Percentiles rank a stretch among this genome's conserved stretches.
Evolutionary conservation across 2,797 vertebrate genomes (phyloP).

Genomic region (Mormyrus hasselquistii): DNA sequence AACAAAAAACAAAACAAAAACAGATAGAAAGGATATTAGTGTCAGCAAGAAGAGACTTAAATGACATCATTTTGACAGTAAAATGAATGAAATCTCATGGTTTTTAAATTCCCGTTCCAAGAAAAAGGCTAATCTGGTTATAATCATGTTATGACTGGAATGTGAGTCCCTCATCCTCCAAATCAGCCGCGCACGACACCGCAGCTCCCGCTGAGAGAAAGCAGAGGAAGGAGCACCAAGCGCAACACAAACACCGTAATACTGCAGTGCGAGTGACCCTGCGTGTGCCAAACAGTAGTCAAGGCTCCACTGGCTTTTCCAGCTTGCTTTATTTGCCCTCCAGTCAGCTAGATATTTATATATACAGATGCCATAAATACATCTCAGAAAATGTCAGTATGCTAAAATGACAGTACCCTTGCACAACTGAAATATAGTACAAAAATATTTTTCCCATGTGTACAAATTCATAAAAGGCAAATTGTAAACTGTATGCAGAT

Average conservation of each 20-base stretch:
- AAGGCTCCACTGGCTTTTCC: slow-evolving; percentile 56
- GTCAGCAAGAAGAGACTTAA: slow-evolving; percentile 90
- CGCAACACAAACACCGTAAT: slow-evolving; percentile 46
- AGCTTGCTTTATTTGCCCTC: slow-evolving; percentile 60
- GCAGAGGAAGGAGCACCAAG: slow-evolving; percentile 50
- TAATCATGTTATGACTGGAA: slow-evolving; percentile 46
- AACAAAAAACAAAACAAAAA: slow-evolving; percentile 80
- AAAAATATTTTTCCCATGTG: slow-evolving; percentile 42
- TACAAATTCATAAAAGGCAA: slow-evolving; percentile 47
- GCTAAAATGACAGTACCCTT: slow-evolving; percentile 68
- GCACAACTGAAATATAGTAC: slow-evolving; percentile 61
- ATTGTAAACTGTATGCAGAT: slow-evolving; percentile 23
- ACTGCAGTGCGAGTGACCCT: slow-evolving; percentile 64
- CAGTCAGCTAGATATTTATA: slow-evolving; percentile 52
- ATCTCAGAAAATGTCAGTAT: slow-evolving; percentile 65
- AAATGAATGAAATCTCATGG: slow-evolving; percentile 70
- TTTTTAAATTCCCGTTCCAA: slow-evolving; percentile 41
- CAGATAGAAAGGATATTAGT: slow-evolving; percentile 99
- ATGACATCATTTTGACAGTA: slow-evolving; percentile 79
- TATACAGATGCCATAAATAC: slow-evolving; percentile 70
- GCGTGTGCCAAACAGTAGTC: slow-evolving; percentile 57
- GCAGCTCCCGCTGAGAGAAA: slow-evolving; percentile 50
- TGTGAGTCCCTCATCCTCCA: slow-evolving; percentile 45
- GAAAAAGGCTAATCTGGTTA: slow-evolving; percentile 50
- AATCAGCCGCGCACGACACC: slow-evolving; percentile 45